Conservation (phyloP, 2,797 vertebrate species). For the Cynopterus sphinx region DNA sequence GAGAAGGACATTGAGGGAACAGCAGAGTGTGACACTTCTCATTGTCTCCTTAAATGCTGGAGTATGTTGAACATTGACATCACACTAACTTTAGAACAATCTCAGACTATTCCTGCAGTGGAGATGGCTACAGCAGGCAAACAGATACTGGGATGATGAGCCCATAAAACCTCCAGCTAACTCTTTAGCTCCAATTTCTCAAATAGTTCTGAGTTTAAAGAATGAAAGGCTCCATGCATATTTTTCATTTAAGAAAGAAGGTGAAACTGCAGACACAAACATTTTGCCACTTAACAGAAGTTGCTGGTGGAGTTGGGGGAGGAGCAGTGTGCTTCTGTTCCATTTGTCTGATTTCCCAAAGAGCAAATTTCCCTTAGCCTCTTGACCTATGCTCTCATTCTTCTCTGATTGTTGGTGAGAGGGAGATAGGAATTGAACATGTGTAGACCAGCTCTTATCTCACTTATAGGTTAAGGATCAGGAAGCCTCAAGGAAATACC, state of each 20-base stretch:
- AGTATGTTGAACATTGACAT: not conserved
- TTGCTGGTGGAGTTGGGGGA: fast-evolving
- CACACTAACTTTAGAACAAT: not conserved
- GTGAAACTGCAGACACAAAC: not conserved
- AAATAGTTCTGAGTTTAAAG: not conserved
- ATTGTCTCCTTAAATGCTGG: not conserved
- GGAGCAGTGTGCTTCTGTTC: not conserved
- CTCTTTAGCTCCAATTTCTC: not conserved
- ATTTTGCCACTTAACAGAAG: not conserved
- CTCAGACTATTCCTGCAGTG: not conserved
- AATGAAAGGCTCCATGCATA: not conserved
- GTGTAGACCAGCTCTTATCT: not conserved
- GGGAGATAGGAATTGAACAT: not conserved
- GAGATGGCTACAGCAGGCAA: not conserved
- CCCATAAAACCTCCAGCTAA: not conserved
- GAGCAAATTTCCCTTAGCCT: not conserved
- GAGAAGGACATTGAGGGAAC: not conserved
- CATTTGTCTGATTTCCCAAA: not conserved
- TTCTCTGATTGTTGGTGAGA: too few species aligned
- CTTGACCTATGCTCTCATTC: not conserved
- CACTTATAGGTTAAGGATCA: not conserved
- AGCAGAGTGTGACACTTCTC: too few species aligned
- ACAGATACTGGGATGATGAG: not conserved
- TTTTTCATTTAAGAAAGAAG: not conserved
- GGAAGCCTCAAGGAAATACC: not conserved